Conservation (phyloP, 2,113 vertebrate species). For the Anas platyrhynchos region DNA sequence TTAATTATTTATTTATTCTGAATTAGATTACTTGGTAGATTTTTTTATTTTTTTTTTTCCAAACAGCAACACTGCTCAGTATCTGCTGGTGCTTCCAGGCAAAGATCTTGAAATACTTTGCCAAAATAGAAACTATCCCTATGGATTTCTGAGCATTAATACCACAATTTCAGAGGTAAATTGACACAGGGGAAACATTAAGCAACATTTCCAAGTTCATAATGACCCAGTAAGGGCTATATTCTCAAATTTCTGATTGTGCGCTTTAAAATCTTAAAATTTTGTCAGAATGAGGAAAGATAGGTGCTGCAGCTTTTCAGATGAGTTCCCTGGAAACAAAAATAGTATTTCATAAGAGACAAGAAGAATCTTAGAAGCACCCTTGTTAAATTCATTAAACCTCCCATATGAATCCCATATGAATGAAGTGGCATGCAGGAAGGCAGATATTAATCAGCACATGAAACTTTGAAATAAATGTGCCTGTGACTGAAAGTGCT, state of each 20-base stretch:
- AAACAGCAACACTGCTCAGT: not conserved
- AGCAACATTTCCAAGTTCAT: not conserved
- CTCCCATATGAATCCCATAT: not conserved
- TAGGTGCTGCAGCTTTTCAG: not conserved
- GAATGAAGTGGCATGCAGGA: conserved; percentile 21
- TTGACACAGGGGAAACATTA: not conserved
- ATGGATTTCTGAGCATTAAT: not conserved
- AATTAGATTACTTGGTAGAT: not conserved
- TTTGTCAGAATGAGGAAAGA: not conserved
- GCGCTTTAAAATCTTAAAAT: not conserved
- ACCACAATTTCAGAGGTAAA: not conserved
- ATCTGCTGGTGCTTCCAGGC: not conserved
- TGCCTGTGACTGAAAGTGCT: not conserved
- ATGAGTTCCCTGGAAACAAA: not conserved
- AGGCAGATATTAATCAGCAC: conserved; percentile 18
- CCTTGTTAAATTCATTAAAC: conserved; percentile 28
- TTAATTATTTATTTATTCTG: not conserved
- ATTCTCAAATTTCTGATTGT: not conserved
- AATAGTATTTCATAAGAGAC: conserved; percentile 27
- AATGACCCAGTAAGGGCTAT: not conserved
- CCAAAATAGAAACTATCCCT: not conserved
- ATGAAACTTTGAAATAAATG: not conserved
- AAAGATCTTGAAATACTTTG: not conserved
- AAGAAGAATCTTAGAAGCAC: not conserved
- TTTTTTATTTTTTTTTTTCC: not conserved